Percentiles rank a stretch among this genome's conserved stretches.
Conservation (phyloP, 2,113 vertebrate genomes). For the Thermophis baileyi region DNA sequence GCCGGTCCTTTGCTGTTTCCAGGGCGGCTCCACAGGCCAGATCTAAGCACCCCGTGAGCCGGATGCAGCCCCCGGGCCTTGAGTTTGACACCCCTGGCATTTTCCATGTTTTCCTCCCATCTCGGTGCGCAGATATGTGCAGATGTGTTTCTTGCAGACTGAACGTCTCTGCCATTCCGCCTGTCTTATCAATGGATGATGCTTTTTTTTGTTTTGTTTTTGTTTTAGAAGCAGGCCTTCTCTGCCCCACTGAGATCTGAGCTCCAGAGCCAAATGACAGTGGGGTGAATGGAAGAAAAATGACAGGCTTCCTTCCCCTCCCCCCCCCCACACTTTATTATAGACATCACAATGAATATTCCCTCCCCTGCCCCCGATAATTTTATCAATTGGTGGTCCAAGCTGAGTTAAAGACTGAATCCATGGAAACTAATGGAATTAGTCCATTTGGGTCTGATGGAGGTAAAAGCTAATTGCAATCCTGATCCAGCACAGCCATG, state of each 20-base stretch:
- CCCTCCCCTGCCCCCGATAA: not conserved
- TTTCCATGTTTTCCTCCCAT: not conserved
- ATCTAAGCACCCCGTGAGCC: too few relatives aligned
- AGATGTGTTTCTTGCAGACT: not conserved
- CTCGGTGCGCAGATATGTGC: not conserved
- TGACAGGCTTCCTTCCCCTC: slow-evolving; percentile 19
- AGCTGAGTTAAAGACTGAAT: not conserved
- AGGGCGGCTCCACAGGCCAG: too few relatives aligned
- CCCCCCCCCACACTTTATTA: not conserved
- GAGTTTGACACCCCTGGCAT: not conserved
- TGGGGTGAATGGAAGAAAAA: not conserved
- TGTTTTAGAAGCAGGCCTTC: not conserved
- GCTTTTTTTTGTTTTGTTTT: not conserved
- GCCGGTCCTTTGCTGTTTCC: too few relatives aligned
- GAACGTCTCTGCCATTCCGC: not conserved
- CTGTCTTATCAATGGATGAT: not conserved
- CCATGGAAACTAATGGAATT: not conserved
- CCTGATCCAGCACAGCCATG: not conserved
- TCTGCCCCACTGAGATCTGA: not conserved
- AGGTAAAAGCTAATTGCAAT: not conserved
- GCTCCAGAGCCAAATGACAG: not conserved
- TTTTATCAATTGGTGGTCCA: slow-evolving; percentile 57
- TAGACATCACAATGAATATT: slow-evolving; percentile 29
- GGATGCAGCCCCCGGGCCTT: too few relatives aligned
- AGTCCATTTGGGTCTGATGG: too few relatives aligned